Evolutionary conservation across 2,797 vertebrate genomes (phyloP).

Genomic region (Xiphorhynchus erythropygius): DNA sequence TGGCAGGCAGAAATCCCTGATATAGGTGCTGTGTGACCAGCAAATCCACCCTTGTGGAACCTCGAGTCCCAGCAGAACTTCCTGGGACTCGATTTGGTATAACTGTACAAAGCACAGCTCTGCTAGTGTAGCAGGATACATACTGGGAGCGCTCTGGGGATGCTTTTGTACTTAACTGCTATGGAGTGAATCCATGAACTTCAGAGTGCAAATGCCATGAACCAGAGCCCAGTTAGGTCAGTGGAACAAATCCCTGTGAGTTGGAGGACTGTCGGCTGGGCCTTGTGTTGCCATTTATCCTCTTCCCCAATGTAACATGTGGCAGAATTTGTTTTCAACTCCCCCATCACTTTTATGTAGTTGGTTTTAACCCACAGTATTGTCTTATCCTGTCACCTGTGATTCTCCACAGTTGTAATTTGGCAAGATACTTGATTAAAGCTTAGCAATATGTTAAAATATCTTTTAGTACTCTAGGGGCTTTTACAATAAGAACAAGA

Average conservation of each 20-base stretch:
- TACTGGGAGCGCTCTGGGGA: not conserved
- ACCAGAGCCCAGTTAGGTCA: not conserved
- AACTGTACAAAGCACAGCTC: not conserved
- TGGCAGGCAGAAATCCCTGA: not conserved
- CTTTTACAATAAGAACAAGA: not conserved
- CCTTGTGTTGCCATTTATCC: not conserved
- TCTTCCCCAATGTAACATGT: not conserved
- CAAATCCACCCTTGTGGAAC: not conserved
- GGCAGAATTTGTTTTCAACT: not conserved
- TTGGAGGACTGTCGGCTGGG: not conserved
- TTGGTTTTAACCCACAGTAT: not conserved
- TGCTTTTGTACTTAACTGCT: not conserved
- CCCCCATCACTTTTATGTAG: not conserved
- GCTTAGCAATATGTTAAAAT: not conserved
- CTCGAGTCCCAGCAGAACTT: not conserved
- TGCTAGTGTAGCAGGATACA: not conserved
- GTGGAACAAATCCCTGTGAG: not conserved
- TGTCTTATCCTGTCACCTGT: not conserved
- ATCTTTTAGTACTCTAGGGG: not conserved
- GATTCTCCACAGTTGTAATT: not conserved
- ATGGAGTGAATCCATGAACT: constrained; percentile 15
- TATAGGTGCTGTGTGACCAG: not conserved
- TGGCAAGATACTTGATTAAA: not conserved
- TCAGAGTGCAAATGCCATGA: not conserved
- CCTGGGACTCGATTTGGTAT: rapidly evolving